Base-by-base conservation (phyloP, 2,888 invertebrate genomes). In the Euplagia quadripunctaria region DNA sequence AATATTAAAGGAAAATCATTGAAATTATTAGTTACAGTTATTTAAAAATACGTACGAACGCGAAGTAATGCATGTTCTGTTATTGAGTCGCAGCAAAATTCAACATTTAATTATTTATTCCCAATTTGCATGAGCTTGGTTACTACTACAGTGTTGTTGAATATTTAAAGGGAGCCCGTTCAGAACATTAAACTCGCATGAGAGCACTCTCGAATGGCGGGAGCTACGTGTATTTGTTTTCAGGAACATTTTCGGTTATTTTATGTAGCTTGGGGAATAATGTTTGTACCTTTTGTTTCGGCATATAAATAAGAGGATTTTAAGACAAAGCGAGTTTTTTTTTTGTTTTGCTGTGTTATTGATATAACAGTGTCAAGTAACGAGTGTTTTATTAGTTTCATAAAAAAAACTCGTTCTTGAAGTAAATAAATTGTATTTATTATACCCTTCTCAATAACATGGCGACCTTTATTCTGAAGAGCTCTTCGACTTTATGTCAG, bases 81-180 rank as follows among this genome's bases (percentile, higher is more conserved):
- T 14, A 31, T 12, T 12, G 31, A 31, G 31, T 8, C 67, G 71
- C 46, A 51, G 64, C n/a, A 66, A 75, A 74, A 81, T 78, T 71
- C 79, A 82, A 73, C 65, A 73, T 77, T 80, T 75, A 79, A 79
- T 70, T 79, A 78, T 78, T 71, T 79, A 85, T 87, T 83, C 67
- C 74, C 82, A 86, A 87, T 87, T 86, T 83, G 82, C 82, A 80
- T 76, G 83, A 83, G 81, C 75, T 82, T 70, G 79, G 81, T 75
- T 73, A 70, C 68, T 73, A 77, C 79, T 72, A 81, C 81, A 78
- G 75, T 78, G 82, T 75, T 68, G 80, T 81, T 89, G 79, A 88
- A 88, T 89, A 89, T 87, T 90, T 85, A 79, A 89, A 79, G 73
- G 85, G 81, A 77, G 67, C 71, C 68, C 73, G 79, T 79, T 83